Evolutionary conservation across 2,797 vertebrate genomes (phyloP), one percentile per base, ranked within the genome.

Genomic region (Sebastiscus albofasciatus): DNA sequence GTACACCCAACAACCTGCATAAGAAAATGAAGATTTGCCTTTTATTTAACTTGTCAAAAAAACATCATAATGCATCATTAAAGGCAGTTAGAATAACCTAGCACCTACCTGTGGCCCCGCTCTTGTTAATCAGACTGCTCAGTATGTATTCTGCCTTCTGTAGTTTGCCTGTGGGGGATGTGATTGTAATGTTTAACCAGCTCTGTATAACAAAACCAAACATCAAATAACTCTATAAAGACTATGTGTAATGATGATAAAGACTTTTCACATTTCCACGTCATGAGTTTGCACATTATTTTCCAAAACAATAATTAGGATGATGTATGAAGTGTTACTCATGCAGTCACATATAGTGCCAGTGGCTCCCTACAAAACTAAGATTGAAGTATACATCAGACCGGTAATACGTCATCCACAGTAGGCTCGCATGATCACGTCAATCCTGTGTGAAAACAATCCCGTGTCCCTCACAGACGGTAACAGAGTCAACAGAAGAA

Each of bases 71-170:
- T 24, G 5, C 2, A 39, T 26, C 4, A 72, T 58, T 42, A 14
- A 67, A 65, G 10, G 9, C 26, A 69, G 7, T 6, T 46, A 13
- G 22, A 46, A 55, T 31, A n/a, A 27, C 16, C 26, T 2, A 31
- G 5, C 0, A 8, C 71, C 27, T 83, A 99, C 98, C 97, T 69
- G 98, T 98, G 12, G 95, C 92, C 67, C 97, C 98, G 0, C 86
- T 94, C 82, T 91, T 95, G 84, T 93, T 97, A 79, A 99, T 98
- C 46, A 99, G 92, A 78, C 94, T 97, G 94, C 97, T 97, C 73
- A 99, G 94, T 70, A 99, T 98, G 80, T 96, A 97, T 87, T 99
- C 98, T 8, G 97, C 98, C 91, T 99, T 99, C 89, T 97, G 87
- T 65, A 99, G 95, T 93, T 98, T 98, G 36, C 98, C 98, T 99